A percentile compares a stretch with the other conserved stretches of the same genome.
Conservation (phyloP, 1,140 invertebrate genomes). For the Zaprionus capensis region DNA sequence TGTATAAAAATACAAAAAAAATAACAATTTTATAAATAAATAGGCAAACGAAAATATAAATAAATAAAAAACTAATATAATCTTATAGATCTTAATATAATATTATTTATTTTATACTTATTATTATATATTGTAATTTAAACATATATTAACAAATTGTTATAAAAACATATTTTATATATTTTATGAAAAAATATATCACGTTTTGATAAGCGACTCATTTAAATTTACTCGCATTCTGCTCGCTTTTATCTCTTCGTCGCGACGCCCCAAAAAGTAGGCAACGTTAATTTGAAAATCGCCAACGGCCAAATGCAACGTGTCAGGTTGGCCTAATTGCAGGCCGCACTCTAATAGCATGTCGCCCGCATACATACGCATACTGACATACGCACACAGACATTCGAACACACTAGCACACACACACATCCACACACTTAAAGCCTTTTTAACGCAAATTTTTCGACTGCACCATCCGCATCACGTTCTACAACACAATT, state of each 20-base stretch:
- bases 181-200: no score
- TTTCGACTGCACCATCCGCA: background rate
- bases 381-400: background rate
- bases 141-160: no score
- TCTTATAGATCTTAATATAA: no score
- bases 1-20: no score
- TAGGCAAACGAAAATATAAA: no score
- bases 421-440: constrained; percentile 2
- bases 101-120: no score
- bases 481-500: background rate
- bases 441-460: constrained; percentile 12
- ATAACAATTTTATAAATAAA: no score
- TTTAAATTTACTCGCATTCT: background rate
- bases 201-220: background rate
- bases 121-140: no score
- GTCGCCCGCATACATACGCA: background rate
- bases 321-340: constrained; percentile 31
- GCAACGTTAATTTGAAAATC: constrained; percentile 28
- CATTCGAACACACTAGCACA: background rate
- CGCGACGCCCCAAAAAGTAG: constrained; percentile 26
- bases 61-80: no score
- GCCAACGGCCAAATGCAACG: constrained; percentile 12
- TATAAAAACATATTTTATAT: no score
- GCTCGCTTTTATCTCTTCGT: background rate
- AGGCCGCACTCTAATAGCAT: constrained; percentile 14